These are phyloP conservation scores for Leptopilina boulardi DNA, from an alignment of 1,140 invertebrate species.

Conservation along the genomic window DNA sequence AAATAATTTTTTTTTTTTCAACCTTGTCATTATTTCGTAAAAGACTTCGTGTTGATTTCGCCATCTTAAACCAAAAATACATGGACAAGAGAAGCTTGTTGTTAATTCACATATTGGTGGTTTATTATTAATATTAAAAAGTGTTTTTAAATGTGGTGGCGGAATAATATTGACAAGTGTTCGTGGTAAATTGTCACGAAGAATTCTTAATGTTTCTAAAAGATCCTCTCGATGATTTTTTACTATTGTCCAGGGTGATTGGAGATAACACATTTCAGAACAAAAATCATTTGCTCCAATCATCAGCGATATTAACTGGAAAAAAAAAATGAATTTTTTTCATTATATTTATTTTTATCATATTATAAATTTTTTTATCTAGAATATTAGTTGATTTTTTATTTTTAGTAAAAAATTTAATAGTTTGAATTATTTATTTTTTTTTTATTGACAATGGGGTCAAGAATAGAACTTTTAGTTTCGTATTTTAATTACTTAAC, in stretches of 20 bases:
- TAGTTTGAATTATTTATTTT: no score
- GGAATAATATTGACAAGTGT: conserved; percentile 79
- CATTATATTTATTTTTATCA: not conserved
- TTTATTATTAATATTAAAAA: conserved; percentile 57
- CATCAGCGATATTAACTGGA: conserved; percentile 81
- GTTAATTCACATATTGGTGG: conserved; percentile 22
- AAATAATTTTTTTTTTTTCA: no score
- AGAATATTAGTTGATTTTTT: not conserved
- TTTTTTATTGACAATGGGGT: no score
- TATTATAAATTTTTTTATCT: not conserved
- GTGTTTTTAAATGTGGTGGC: conserved; percentile 69
- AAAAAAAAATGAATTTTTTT: conserved; percentile 58
- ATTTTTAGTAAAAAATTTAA: no score
- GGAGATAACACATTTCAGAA: conserved; percentile 77
- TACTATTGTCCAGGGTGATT: conserved; percentile 63
- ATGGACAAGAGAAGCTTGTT: conserved; percentile 73
- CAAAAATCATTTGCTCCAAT: conserved; percentile 86
- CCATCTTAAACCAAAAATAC: conserved; percentile 72
- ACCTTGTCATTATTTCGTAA: conserved; percentile 69
- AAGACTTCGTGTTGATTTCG: conserved; percentile 52
- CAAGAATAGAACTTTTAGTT: no score
- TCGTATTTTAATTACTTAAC: no score
- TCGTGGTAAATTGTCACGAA: conserved; percentile 79
- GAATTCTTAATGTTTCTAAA: conserved; percentile 73
- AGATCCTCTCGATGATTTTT: conserved; percentile 76